phyloP scores from a whole-genome alignment of 2,797 vertebrate genomes.

The Pangasius krempfi region DNA sequence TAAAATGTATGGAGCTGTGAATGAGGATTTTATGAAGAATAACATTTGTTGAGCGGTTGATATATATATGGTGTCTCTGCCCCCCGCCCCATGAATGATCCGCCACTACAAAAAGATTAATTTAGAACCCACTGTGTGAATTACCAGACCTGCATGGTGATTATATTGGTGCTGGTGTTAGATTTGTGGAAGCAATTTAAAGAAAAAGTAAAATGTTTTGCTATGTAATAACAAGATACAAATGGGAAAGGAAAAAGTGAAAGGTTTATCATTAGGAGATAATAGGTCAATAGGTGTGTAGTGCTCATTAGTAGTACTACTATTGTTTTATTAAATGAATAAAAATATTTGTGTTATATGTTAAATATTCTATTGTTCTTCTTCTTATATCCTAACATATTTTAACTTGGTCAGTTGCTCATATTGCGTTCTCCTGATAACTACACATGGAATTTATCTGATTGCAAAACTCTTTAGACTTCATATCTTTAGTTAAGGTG shows the following conservation, averaged over 20 bases:
- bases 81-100: background rate
- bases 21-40: too few species aligned
- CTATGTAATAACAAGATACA: background rate
- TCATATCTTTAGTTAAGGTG: background rate
- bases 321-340: background rate
- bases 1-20: too few species aligned
- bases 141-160: background rate
- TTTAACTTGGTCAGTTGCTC: background rate
- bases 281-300: background rate
- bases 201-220: background rate
- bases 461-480: background rate
- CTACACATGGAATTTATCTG: background rate
- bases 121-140: background rate
- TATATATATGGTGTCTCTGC: background rate
- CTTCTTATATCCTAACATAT: background rate
- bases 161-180: background rate
- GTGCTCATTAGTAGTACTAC: background rate
- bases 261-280: background rate
- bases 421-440: background rate
- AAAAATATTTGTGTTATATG: background rate
- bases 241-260: background rate
- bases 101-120: background rate
- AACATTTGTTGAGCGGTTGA: too few species aligned
- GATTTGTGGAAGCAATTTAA: background rate
- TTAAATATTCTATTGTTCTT: background rate